These are phyloP conservation scores for Dolichallabes microphthalmus DNA, from an alignment of 2,113 vertebrate genomes.

Conservation along the genomic window DNA sequence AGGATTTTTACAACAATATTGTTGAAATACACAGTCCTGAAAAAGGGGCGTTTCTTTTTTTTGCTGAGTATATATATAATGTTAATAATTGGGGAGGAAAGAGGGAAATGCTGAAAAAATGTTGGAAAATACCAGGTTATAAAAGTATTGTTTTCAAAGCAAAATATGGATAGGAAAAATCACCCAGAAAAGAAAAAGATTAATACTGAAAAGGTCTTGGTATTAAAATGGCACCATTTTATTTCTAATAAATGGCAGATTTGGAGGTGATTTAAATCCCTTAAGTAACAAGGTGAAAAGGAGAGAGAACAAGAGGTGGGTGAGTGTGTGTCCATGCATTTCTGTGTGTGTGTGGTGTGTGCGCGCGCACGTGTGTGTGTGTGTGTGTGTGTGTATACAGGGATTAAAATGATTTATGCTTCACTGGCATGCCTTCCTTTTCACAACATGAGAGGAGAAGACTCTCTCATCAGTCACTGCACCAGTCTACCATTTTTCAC, in stretches of 20 bases:
- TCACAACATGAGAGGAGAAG: constrained; percentile 45
- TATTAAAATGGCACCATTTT: constrained; percentile 57
- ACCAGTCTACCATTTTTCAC: constrained; percentile 32
- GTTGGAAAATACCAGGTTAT: constrained; percentile 59
- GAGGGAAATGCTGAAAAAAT: background rate
- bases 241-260: constrained; percentile 55
- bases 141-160: constrained; percentile 59
- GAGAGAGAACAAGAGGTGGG: constrained; percentile 32
- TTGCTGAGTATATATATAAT: too few relatives aligned
- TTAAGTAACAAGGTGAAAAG: constrained; percentile 60
- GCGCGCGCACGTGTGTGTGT: constrained; percentile 39
- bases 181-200: constrained; percentile 68
- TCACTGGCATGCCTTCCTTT: constrained; percentile 48
- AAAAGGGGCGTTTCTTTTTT: too few relatives aligned
- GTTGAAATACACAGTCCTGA: too few relatives aligned
- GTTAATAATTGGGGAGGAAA: constrained; percentile 48
- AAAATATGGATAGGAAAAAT: constrained; percentile 66
- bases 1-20: too few relatives aligned
- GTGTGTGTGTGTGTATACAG: constrained; percentile 27
- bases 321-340: constrained; percentile 40
- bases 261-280: constrained; percentile 50
- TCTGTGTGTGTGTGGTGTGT: constrained; percentile 34
- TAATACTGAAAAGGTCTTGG: constrained; percentile 61
- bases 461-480: constrained; percentile 48
- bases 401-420: constrained; percentile 50